Evolutionary conservation across 2,888 invertebrate genomes (phyloP).

Genomic region (Tenthredo distinguenda): DNA sequence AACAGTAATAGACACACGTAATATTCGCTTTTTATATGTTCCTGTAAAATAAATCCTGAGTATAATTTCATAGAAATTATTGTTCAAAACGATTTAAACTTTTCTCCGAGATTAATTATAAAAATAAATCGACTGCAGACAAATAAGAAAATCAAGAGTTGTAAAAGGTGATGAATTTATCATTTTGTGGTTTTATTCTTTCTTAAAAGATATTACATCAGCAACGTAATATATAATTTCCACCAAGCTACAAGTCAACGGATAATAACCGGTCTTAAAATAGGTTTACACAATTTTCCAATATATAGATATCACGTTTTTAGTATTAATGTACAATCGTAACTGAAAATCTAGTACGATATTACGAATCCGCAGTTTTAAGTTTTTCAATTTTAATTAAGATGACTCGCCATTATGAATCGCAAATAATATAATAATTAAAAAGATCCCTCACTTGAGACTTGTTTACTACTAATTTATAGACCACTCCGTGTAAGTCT

Average conservation of each 20-base stretch:
- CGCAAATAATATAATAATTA: constrained; percentile 13
- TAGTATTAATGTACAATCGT: constrained; percentile 33
- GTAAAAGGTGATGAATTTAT: not conserved
- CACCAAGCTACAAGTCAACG: constrained; percentile 32
- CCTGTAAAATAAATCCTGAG: constrained; percentile 4
- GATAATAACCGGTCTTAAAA: constrained; percentile 62
- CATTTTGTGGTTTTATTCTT: constrained; percentile 23
- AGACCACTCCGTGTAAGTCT: constrained; percentile 27
- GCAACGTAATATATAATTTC: constrained; percentile 46
- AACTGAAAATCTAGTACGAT: constrained; percentile 22
- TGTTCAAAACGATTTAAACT: not conserved
- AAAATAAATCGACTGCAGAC: not conserved
- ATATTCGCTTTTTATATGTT: constrained; percentile 1
- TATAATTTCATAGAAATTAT: not conserved
- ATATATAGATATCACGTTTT: constrained; percentile 55
- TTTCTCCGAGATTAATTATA: not conserved
- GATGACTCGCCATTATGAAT: not conserved
- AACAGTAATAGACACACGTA: not conserved
- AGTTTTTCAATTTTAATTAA: not conserved
- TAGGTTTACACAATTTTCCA: constrained; percentile 59
- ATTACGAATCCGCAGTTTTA: constrained; percentile 23
- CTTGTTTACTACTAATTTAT: constrained; percentile 23
- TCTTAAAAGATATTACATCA: constrained; percentile 39
- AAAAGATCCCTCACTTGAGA: not conserved
- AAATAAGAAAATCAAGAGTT: not conserved